Conservation (phyloP, 2,797 vertebrate species). For the Halcyon leucocephala region DNA sequence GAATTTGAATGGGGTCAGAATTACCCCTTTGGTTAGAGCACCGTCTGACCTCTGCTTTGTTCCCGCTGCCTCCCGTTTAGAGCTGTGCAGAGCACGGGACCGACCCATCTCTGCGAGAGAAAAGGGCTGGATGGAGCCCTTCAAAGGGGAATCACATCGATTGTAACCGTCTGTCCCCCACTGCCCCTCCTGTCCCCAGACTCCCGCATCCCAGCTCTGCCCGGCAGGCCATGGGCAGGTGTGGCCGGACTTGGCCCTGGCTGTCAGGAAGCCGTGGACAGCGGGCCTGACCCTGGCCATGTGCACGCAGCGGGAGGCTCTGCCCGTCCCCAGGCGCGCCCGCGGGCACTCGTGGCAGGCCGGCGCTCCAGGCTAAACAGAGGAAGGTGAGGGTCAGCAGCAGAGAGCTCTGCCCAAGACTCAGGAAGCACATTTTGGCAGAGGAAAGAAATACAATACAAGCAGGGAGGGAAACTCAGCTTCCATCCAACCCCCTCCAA, state of each 20-base stretch:
- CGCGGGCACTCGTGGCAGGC: slow-evolving; percentile 85
- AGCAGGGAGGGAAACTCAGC: slow-evolving; percentile 64
- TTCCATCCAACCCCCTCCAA: slow-evolving; percentile 69
- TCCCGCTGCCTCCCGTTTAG: not conserved
- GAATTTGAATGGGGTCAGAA: slow-evolving; percentile 16
- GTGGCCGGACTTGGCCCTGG: slow-evolving; percentile 66
- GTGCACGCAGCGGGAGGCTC: slow-evolving; percentile 44
- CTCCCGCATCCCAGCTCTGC: not conserved
- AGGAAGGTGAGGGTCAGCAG: slow-evolving; percentile 90
- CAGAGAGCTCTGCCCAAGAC: slow-evolving; percentile 82
- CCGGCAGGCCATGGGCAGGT: not conserved
- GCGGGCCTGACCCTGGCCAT: slow-evolving; percentile 78
- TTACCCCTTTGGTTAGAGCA: slow-evolving; percentile 12
- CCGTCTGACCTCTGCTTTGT: slow-evolving; percentile 42
- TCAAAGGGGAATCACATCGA: fast-evolving
- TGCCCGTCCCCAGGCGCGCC: slow-evolving; percentile 77
- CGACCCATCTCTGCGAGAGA: not conserved
- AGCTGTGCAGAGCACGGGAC: not conserved
- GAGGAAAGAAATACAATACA: slow-evolving; percentile 94
- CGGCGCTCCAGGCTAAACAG: slow-evolving; percentile 84
- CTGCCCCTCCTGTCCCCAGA: not conserved
- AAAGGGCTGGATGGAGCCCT: not conserved
- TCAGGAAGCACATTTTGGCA: slow-evolving; percentile 90
- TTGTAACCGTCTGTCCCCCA: fast-evolving
- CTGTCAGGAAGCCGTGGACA: slow-evolving; percentile 79